Evolutionary conservation across 2,113 vertebrate genomes (phyloP).

Genomic region (Hemichromis elongatus): DNA sequence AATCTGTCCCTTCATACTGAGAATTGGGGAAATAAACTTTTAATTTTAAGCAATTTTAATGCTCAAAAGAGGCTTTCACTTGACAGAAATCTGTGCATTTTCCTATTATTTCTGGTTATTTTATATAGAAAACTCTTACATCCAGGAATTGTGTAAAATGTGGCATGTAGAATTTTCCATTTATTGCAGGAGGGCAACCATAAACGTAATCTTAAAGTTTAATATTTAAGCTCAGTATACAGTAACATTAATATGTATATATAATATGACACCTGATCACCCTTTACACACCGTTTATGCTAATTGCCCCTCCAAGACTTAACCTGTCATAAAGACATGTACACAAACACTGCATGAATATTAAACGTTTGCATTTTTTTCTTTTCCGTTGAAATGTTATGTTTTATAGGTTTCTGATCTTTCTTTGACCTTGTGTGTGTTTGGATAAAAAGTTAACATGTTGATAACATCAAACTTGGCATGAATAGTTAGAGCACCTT

Average conservation of each 20-base stretch:
- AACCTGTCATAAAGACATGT: neutral
- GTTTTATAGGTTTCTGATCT: neutral
- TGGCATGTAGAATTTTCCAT: neutral
- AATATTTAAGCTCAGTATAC: neutral
- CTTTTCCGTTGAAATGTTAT: neutral
- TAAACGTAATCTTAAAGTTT: neutral
- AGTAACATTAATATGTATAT: neutral
- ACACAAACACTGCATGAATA: neutral
- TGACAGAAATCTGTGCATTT: neutral
- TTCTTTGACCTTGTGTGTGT: neutral
- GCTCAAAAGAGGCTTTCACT: neutral
- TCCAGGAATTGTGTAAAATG: neutral
- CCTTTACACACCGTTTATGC: neutral
- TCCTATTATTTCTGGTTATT: neutral
- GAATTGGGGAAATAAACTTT: too few relatives aligned
- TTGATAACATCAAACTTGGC: neutral
- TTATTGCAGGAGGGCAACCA: neutral
- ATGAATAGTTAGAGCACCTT: neutral
- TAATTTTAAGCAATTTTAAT: too few relatives aligned
- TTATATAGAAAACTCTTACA: neutral
- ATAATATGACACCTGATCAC: neutral
- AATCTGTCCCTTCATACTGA: too few relatives aligned
- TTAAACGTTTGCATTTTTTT: neutral
- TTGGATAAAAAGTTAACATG: neutral
- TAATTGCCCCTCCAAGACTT: neutral